Conservation (phyloP, 1,140 invertebrate genomes). For the Frieseomelitta varia region DNA sequence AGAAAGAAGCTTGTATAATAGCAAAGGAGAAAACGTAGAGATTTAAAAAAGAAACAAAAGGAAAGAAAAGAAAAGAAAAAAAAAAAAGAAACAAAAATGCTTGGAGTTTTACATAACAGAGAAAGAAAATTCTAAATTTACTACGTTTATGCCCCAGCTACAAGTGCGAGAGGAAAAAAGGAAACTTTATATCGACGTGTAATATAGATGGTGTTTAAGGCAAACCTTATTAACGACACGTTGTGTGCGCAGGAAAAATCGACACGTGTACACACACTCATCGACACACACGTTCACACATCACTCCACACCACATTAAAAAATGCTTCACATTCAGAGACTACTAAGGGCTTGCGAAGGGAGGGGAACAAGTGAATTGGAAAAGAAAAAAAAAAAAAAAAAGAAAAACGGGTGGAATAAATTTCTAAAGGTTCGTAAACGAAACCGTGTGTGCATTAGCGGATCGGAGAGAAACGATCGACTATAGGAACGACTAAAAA, state of each 20-base stretch:
- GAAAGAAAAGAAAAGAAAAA: conserved; percentile 38
- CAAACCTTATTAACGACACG: conserved; percentile 18
- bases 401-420: conserved; percentile 5
- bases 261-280: conserved; percentile 46
- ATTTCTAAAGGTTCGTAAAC: conserved; percentile 42
- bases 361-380: conserved; percentile 11
- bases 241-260: conserved; percentile 41
- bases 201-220: conserved; percentile 2
- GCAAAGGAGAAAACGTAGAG: conserved; percentile 42
- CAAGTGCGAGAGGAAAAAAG: conserved; percentile 28
- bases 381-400: background rate
- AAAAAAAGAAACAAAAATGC: conserved; percentile 12
- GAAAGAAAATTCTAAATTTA: conserved; percentile 65
- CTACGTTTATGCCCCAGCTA: conserved; percentile 58
- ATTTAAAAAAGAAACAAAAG: conserved; percentile 22
- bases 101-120: conserved; percentile 55
- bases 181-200: conserved; percentile 31
- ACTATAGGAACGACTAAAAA: conserved; percentile 23
- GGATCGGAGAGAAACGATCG: conserved; percentile 45
- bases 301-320: conserved; percentile 37
- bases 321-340: conserved; percentile 44
- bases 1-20: conserved; percentile 49
- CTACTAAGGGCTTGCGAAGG: background rate
- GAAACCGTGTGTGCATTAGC: conserved; percentile 56
- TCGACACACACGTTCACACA: conserved; percentile 40